Conservation (phyloP, 2,113 vertebrate species). For the Spea multiplicata region DNA sequence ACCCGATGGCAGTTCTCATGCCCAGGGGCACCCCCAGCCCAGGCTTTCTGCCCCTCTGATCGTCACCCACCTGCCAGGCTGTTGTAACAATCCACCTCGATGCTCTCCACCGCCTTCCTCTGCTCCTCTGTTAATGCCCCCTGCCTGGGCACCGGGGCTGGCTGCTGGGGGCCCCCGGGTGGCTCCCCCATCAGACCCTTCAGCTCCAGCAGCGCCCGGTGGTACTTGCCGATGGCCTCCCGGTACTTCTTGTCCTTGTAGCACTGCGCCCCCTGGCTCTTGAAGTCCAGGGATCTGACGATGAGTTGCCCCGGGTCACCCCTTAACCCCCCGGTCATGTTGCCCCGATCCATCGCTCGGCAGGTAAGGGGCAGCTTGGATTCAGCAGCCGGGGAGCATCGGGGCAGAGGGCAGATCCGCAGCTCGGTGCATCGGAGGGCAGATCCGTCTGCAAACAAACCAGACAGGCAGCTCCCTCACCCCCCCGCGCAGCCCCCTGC, state of each 20-base stretch:
- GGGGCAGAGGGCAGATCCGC: not conserved
- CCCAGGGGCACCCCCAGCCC: not conserved
- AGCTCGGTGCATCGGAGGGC: not conserved
- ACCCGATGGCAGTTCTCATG: not conserved
- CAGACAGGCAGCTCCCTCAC: constrained; percentile 6
- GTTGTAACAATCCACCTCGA: constrained; percentile 97
- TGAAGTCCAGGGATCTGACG: constrained; percentile 87
- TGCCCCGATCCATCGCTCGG: constrained; percentile 48
- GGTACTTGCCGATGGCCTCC: constrained; percentile 97
- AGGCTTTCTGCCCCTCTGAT: not conserved
- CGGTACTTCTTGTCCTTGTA: constrained; percentile 99
- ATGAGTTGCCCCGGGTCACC: constrained; percentile 74
- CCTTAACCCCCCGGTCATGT: constrained; percentile 51
- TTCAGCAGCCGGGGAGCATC: too few relatives aligned
- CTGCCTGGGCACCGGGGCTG: constrained; percentile 56
- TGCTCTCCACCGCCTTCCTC: constrained; percentile 85
- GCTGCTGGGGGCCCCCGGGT: constrained; percentile 63
- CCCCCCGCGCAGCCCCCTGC: not conserved
- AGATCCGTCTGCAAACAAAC: constrained; percentile 27
- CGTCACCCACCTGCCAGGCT: constrained; percentile 85
- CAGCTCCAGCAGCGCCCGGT: constrained; percentile 93
- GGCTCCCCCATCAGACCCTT: constrained; percentile 82
- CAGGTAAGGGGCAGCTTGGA: constrained; percentile 11
- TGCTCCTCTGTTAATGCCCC: constrained; percentile 82
- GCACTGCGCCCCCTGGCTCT: constrained; percentile 92